Percentiles rank a stretch among this genome's conserved stretches.
Evolutionary conservation across 2,888 invertebrate genomes (phyloP).

Genomic region (Eristalinus sepulchralis): DNA sequence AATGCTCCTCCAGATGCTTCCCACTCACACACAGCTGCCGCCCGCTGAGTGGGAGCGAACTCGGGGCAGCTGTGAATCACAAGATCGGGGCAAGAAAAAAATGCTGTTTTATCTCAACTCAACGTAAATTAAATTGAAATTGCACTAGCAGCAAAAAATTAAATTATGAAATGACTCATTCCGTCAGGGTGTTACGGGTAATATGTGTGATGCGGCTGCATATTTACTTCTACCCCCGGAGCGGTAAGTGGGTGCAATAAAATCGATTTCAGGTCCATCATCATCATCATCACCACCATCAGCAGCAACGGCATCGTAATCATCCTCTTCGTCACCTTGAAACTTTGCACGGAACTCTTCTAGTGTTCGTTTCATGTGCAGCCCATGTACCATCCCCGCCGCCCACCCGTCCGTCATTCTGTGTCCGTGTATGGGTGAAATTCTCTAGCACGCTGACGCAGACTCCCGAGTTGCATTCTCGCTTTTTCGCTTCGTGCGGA

Average conservation of each 20-base stretch:
- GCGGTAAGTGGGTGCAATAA: constrained; percentile 28
- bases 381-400: not conserved
- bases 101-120: not conserved
- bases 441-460: constrained; percentile 6
- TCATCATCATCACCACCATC: constrained; percentile 1
- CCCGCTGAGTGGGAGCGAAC: not conserved
- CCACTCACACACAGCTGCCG: not conserved
- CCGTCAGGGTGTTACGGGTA: not conserved
- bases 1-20: not conserved
- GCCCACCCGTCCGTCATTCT: not conserved
- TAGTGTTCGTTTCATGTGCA: constrained; percentile 27
- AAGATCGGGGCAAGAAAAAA: not conserved
- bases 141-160: not conserved
- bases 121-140: not conserved
- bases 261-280: constrained; percentile 42
- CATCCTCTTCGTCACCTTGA: constrained; percentile 40
- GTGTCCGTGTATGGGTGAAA: not conserved
- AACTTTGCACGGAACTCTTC: constrained; percentile 33
- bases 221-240: not conserved
- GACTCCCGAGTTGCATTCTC: constrained; percentile 14
- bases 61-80: not conserved
- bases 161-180: not conserved
- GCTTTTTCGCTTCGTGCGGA: not conserved
- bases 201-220: not conserved
- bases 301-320: not conserved